These are phyloP conservation scores for Elaphurus davidianus DNA, from an alignment of 2,113 vertebrate genomes.

Conservation along the genomic window DNA sequence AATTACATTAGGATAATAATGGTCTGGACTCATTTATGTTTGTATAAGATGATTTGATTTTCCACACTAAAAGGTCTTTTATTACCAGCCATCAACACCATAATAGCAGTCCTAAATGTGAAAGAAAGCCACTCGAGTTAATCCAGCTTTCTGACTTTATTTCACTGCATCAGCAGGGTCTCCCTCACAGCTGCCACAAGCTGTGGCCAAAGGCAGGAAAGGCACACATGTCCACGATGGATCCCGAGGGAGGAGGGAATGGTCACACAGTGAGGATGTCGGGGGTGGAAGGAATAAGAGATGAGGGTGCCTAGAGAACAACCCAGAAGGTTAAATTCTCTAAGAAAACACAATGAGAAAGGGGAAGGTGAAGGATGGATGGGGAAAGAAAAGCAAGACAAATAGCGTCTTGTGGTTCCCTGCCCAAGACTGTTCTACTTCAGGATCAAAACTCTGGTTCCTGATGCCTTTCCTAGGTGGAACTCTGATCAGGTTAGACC, in stretches of 20 bases:
- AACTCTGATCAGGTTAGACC: background rate
- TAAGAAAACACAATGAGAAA: background rate
- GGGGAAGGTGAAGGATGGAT: background rate
- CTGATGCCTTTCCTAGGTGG: background rate
- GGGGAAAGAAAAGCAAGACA: background rate
- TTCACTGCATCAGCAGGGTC: background rate
- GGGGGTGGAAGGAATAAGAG: background rate
- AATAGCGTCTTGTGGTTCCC: background rate
- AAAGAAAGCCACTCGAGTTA: conserved; percentile 73
- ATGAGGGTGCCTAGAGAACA: background rate
- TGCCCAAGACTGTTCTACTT: background rate
- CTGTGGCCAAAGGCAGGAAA: background rate
- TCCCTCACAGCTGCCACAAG: background rate
- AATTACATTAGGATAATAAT: conserved; percentile 77
- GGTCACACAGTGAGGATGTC: background rate
- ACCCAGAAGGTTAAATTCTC: background rate
- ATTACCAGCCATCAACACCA: conserved; percentile 69
- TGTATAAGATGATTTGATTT: conserved; percentile 78
- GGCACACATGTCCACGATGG: background rate
- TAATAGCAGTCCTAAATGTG: conserved; percentile 67
- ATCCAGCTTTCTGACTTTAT: conserved; percentile 64
- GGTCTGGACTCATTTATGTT: conserved; percentile 48
- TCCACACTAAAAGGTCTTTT: conserved; percentile 75
- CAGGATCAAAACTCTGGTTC: background rate
- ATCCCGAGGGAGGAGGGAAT: background rate